phyloP scores from a whole-genome alignment of 2,113 vertebrate species.

The Edolisoma coerulescens region DNA sequence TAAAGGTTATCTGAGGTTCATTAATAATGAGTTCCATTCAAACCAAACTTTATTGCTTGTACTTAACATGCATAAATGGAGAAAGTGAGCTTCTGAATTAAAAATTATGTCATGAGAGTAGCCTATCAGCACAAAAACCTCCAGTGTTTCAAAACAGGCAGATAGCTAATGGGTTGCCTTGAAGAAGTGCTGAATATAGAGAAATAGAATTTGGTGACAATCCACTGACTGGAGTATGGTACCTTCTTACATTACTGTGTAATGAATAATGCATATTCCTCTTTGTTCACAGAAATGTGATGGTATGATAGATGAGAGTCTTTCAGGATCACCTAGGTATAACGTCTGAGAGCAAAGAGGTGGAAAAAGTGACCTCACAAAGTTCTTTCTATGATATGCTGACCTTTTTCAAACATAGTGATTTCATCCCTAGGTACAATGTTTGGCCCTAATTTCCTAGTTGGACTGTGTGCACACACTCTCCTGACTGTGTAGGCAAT shows the following conservation, averaged over 20 bases:
- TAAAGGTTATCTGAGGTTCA: not conserved
- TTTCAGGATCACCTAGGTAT: not conserved
- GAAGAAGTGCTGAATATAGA: not conserved
- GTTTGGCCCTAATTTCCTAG: not conserved
- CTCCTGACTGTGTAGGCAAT: not conserved
- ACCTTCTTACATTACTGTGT: not conserved
- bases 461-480: not conserved
- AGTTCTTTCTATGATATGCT: not conserved
- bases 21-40: not conserved
- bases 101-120: not conserved
- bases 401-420: not conserved
- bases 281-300: not conserved
- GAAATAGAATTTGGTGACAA: not conserved
- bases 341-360: not conserved
- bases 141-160: not conserved
- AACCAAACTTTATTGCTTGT: not conserved
- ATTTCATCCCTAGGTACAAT: not conserved
- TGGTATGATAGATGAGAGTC: not conserved
- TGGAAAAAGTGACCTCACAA: not conserved
- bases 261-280: not conserved
- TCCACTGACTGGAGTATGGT: not conserved
- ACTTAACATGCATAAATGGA: not conserved
- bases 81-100: not conserved
- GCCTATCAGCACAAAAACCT: not conserved
- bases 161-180: not conserved